Evolutionary conservation across 2,113 vertebrate species (phyloP).

Genomic region (Sylvicapra grimmia): DNA sequence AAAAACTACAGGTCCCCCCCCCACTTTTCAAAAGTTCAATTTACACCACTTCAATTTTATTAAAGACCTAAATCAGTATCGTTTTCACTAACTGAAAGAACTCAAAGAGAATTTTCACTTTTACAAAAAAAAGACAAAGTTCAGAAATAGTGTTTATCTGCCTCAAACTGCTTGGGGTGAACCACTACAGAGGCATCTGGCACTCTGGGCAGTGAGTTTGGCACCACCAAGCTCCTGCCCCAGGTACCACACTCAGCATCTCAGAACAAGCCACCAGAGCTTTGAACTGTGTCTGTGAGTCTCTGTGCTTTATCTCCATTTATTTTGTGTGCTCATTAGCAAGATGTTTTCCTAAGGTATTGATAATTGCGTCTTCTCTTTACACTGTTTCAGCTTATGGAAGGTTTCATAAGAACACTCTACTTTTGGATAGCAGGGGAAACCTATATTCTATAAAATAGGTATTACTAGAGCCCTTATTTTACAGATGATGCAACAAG

Average conservation of each 20-base stretch:
- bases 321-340: not conserved
- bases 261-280: not conserved
- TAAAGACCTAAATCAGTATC: not conserved
- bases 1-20: not conserved
- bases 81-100: not conserved
- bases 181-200: not conserved
- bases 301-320: not conserved
- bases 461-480: not conserved
- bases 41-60: not conserved
- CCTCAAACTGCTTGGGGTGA: not conserved
- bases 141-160: not conserved
- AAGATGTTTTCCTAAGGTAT: not conserved
- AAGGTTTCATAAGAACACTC: not conserved
- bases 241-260: not conserved
- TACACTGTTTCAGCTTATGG: not conserved
- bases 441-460: not conserved
- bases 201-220: not conserved
- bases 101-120: not conserved
- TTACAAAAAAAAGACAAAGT: not conserved
- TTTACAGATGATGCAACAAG: not conserved
- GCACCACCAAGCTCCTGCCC: not conserved
- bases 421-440: not conserved
- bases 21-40: not conserved
- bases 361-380: not conserved
- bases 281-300: not conserved